Base-by-base conservation (phyloP, 1,140 invertebrate genomes). In the Brachionus sp. region DNA sequence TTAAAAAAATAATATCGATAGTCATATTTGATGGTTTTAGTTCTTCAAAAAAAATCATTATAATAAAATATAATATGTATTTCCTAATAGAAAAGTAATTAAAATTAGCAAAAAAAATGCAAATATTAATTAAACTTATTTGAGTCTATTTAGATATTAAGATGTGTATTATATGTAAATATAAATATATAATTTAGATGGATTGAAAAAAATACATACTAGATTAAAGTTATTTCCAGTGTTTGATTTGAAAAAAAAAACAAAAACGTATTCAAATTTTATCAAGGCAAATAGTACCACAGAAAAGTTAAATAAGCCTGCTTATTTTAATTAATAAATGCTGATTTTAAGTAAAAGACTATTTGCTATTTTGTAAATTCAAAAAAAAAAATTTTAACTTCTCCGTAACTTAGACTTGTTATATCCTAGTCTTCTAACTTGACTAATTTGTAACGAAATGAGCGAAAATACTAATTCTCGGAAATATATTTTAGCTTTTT, bases 31-130 rank as follows among this genome's bases (percentile, higher is more conserved):
- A 57, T 57, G 6, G 19, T 23, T 57, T 7, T 23, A 57, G 50
- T 57, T 57, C 33, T 16, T 33, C 29, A 13, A 0, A 3, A 66
- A 13, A 66, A 66, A 33, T 66, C 33, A 66, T 66, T 66, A 66
- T 66, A 66, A 66, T 66, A 66, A 66, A 66, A 66, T 66, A 66
- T 66, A 66, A 66, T 37, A 37, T 13, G 33, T 66, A 35, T 66
- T 33, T 57, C 29, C 33, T 29, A 23, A 57, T 25, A 0, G 3
- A 57, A 37, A 66, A 66, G 33, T 66, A 37, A 66, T 66, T 66
- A 66, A 66, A 13, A 66, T 33, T 12, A 66, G 29, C 64, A 66
- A 66, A 66, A 64, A 62, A 66, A 66, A 66, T 66, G 64, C 64
- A 66, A 66, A 66, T 37, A 66, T 33, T 66, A 66, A 66, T 66